Conservation (phyloP, 2,797 vertebrate species). For the Pseudochirops corinnae region DNA sequence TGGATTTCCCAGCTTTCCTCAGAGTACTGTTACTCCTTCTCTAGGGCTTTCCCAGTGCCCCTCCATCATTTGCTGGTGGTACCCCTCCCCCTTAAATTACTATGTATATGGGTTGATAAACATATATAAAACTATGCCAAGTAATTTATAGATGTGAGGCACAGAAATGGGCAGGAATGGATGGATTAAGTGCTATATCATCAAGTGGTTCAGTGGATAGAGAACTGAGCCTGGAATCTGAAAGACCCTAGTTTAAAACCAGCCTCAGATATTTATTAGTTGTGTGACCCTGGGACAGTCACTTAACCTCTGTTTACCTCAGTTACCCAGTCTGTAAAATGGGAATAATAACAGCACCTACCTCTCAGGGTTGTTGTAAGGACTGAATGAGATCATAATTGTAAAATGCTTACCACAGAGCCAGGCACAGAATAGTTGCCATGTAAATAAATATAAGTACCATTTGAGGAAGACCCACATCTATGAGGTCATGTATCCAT, state of each 20-base stretch:
- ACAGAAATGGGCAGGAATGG: neutral
- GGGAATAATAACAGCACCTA: neutral
- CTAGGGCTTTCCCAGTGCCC: neutral
- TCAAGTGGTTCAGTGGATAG: neutral
- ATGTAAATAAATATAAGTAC: neutral
- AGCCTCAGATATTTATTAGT: neutral
- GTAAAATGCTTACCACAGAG: neutral
- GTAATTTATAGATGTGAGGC: neutral
- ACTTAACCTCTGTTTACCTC: neutral
- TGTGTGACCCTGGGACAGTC: neutral
- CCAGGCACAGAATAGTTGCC: neutral
- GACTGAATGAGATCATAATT: neutral
- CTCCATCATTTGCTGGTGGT: neutral
- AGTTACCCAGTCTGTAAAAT: neutral
- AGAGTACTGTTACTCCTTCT: neutral
- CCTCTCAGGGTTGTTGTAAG: neutral
- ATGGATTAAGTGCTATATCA: neutral
- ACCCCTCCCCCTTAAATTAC: neutral
- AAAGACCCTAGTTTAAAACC: neutral
- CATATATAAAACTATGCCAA: neutral
- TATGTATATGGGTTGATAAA: neutral
- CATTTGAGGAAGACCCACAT: neutral
- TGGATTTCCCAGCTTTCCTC: neutral
- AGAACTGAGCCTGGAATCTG: neutral
- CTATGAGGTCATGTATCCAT: neutral